phyloP scores from a whole-genome alignment of 2,888 invertebrate species.

The Glaucopsyche alexis region DNA sequence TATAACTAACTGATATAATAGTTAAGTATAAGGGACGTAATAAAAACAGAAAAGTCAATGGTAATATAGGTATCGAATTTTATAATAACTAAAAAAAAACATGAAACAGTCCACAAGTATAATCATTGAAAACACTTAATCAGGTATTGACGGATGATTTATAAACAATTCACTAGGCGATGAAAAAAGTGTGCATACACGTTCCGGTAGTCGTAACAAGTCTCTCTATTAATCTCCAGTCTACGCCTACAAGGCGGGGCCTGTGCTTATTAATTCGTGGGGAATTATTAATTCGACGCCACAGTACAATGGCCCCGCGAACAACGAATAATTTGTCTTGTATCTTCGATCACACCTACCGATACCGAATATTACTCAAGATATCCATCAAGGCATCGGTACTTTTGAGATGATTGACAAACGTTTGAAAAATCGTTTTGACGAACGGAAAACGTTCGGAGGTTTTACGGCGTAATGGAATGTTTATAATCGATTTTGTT shows the following conservation, averaged over 20 bases:
- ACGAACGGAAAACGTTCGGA: conserved; percentile 37
- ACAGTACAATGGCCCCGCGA: conserved; percentile 53
- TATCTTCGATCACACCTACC: conserved; percentile 41
- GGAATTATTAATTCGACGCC: conserved; percentile 66
- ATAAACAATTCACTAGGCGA: conserved; percentile 47
- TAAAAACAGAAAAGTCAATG: too few species aligned
- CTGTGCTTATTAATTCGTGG: conserved; percentile 70
- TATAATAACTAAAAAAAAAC: not conserved
- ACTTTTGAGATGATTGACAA: conserved; percentile 44
- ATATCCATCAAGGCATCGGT: conserved; percentile 43
- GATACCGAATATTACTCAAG: conserved; percentile 37
- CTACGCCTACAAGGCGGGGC: conserved; percentile 76
- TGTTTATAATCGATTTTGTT: not conserved
- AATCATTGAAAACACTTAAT: not conserved
- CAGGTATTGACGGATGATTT: conserved; percentile 15
- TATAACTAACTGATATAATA: too few species aligned
- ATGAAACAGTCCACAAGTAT: not conserved
- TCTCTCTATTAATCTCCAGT: conserved; percentile 71
- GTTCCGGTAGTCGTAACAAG: conserved; percentile 66
- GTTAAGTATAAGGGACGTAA: too few species aligned
- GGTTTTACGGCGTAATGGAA: not conserved
- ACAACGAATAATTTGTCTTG: conserved; percentile 47
- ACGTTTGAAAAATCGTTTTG: conserved; percentile 43
- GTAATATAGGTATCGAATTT: too few species aligned
- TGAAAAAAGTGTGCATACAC: conserved; percentile 53